Base-by-base conservation (phyloP, 2,888 invertebrate species). In the Alloscopus bannaensis region DNA sequence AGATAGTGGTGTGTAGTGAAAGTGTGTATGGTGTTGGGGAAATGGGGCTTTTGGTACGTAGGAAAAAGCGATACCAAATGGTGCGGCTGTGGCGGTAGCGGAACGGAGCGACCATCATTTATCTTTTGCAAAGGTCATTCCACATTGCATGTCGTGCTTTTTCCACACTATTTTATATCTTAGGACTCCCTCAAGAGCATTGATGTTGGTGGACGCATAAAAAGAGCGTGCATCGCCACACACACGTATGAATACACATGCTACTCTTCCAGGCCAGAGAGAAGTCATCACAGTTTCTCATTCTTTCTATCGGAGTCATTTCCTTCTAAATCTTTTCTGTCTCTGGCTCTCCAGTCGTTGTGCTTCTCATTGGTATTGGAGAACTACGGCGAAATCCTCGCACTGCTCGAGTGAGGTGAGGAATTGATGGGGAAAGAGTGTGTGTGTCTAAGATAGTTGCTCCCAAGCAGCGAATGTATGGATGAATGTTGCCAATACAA, bases 121-220 rank as follows among this genome's bases (percentile, higher is more conserved):
- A 57, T 75, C 66, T 75, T 57, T 75, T 47, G 47, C 59, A 75
- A 75, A 75, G 75, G 75, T 75, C 75, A 75, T 57, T 75, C 65
- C 66, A 59, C 66, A 47, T 59, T 59, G 65, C 59, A 59, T 47
- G 66, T 57, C 57, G 24, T 18, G 22, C 24, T 60, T 60, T 50
- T 20, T 50, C 40, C 42, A 4, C 52, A 28, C n/a, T 47, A 50
- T 71, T 71, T 29, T 36, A 71, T 29, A 22, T 62, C 45, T 52
- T 29, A 40, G 29, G 45, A 26, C 47, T 71, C 64, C 64, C 73
- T 42, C 57, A 73, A 73, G 57, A 73, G 57, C 64, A 55, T 31
- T 65, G 65, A 59, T 42, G 40, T 28, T 52, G 45, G 65, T 45
- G 62, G 62, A 42, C 29, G 24, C 64, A 71, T n/a, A 72, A 50